Evolutionary conservation across 1,140 invertebrate genomes (phyloP).

Genomic region (Sitobion miscanthi): DNA sequence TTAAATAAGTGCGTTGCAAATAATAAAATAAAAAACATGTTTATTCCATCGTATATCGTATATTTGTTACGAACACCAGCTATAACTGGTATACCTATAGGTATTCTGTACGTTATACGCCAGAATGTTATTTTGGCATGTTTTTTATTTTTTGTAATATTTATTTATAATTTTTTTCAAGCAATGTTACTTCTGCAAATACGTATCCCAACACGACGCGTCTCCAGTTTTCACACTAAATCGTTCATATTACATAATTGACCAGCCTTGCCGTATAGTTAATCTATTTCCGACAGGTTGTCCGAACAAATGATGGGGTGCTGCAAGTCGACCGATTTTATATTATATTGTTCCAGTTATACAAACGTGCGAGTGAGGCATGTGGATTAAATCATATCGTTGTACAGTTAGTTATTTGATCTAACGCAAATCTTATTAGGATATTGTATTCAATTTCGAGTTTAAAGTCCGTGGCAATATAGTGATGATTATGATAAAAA

Average conservation of each 20-base stretch:
- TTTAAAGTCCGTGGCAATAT: not conserved
- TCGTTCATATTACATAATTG: not conserved
- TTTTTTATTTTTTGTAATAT: conserved; percentile 10
- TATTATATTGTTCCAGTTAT: not conserved
- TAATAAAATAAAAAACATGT: not conserved
- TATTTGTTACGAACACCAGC: not conserved
- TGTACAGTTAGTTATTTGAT: not conserved
- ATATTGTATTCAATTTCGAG: not conserved
- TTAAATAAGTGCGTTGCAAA: not conserved
- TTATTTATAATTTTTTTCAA: not conserved
- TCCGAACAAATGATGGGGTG: not conserved
- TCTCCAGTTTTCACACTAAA: not conserved
- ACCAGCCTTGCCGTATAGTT: not conserved
- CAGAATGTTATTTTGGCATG: not conserved
- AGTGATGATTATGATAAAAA: not conserved
- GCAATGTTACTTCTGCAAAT: not conserved
- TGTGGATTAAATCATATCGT: not conserved
- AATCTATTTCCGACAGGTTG: not conserved
- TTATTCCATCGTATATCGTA: not conserved
- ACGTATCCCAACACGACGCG: not conserved
- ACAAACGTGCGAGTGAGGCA: too few species aligned
- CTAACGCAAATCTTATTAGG: not conserved
- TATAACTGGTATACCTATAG: not conserved
- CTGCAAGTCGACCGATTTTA: not conserved
- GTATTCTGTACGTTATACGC: not conserved